A percentile compares a stretch with the other conserved stretches of the same genome.
These are phyloP conservation scores for Callipepla squamata DNA, from an alignment of 2,113 vertebrate genomes.

Conservation along the genomic window DNA sequence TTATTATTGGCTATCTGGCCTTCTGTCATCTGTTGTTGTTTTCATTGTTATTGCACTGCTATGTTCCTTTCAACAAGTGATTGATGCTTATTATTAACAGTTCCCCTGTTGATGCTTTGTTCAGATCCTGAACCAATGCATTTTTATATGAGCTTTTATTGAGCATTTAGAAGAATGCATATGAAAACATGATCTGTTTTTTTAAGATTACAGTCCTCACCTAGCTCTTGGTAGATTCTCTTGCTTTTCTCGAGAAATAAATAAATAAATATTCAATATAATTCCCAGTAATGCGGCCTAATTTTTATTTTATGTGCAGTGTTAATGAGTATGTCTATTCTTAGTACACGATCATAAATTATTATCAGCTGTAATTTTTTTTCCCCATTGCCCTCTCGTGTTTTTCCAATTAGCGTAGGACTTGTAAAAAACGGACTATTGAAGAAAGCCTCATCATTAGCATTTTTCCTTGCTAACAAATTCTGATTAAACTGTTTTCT, in stretches of 20 bases:
- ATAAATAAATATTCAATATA: neutral
- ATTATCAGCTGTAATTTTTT: constrained; percentile 43
- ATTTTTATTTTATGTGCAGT: constrained; percentile 11
- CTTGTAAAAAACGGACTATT: neutral
- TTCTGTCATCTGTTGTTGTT: constrained; percentile 33
- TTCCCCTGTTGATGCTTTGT: neutral
- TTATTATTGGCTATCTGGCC: constrained; percentile 34
- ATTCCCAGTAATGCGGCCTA: neutral
- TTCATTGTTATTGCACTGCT: neutral
- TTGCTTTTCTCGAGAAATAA: neutral
- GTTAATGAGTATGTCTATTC: constrained; percentile 54
- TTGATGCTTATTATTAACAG: constrained; percentile 37
- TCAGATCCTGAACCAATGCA: constrained; percentile 18
- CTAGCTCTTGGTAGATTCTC: neutral
- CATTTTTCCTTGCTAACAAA: neutral
- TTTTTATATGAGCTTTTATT: constrained; percentile 15
- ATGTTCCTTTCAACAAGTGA: constrained; percentile 44
- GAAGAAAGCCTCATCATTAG: neutral
- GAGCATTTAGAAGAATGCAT: neutral
- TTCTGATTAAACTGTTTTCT: neutral
- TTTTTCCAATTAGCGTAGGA: neutral
- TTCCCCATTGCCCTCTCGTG: neutral
- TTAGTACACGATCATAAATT: constrained; percentile 44
- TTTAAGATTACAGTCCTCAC: neutral
- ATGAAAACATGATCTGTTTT: neutral